Evolutionary conservation across 2,113 vertebrate genomes (phyloP).

Genomic region (Marmota flaviventris): DNA sequence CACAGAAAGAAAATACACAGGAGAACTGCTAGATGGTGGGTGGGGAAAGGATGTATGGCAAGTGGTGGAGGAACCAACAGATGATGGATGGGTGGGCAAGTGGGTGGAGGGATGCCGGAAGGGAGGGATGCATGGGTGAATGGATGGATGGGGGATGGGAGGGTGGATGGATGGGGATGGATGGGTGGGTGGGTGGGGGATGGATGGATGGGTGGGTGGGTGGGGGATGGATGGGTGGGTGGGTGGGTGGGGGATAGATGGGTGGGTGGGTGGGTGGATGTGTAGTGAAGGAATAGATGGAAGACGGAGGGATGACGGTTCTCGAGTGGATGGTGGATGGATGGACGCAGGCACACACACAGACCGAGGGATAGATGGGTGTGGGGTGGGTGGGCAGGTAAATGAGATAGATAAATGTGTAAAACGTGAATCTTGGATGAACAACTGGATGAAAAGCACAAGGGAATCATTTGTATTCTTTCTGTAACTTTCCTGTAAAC

Average conservation of each 20-base stretch:
- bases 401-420: too few relatives aligned
- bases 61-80: too few relatives aligned
- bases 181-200: accelerated
- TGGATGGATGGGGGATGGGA: accelerated
- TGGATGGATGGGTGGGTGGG: too few relatives aligned
- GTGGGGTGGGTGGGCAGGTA: too few relatives aligned
- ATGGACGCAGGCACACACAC: too few relatives aligned
- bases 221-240: too few relatives aligned
- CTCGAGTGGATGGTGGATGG: not conserved
- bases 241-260: too few relatives aligned
- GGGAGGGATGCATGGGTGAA: not conserved
- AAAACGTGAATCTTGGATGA: not conserved
- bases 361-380: not conserved
- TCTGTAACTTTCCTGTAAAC: not conserved
- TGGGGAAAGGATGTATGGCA: not conserved
- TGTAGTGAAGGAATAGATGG: not conserved
- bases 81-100: too few relatives aligned
- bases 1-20: not conserved
- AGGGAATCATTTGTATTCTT: not conserved
- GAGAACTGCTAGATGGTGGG: too few relatives aligned
- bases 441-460: not conserved
- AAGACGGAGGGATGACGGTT: not conserved
- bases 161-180: too few relatives aligned
- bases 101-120: not conserved
- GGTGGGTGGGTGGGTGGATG: too few relatives aligned